Evolutionary conservation across 1,140 invertebrate genomes (phyloP), one percentile per base, ranked within the genome.

Genomic region (Chelonus insularis): DNA sequence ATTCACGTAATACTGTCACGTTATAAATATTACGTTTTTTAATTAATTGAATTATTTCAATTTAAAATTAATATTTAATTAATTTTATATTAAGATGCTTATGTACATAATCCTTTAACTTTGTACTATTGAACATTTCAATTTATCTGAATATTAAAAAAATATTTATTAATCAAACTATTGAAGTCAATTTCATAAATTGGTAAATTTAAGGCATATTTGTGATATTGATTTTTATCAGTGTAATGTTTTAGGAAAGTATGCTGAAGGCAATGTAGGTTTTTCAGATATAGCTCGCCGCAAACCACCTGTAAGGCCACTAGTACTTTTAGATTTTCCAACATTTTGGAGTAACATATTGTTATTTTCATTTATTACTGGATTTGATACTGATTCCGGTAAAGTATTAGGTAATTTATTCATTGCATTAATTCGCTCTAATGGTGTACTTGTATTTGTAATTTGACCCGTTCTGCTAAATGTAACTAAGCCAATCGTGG

Each of bases 391-490:
- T 1, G 65, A 41, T n/a, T 21, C 51, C 1, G 54, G 9, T 47
- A 16, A 25, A 34, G 29, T 34, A 36, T 59, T 56, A 36, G 73
- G 62, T 50, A 73, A 37, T 50, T 76, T 76, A 36, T 72, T 58
- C 67, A 76, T 23, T 75, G 51, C 16, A 55, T 75, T 76, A 2
- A 75, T 60, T 37, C 79, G 72, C 50, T 82, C 79, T 56, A 82
- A 32, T 18, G 79, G 79, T 12, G 79, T 82, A 59, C 79, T 82
- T 0, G 78, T 82, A 37, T 70, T 79, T 2, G 78, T 71, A 34
- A 81, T 80, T 32, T 74, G 69, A 6, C 76, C 75, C 45, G 69
- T 64, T 56, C 74, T 79, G 20, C 68, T 76, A 20, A 80, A 74
- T 4, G 73, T 72, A 1, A 66, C 63, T 29, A 74, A 60, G 20